Evolutionary conservation across 2,113 vertebrate species (phyloP), one percentile per base, ranked within the genome.

Genomic region (Indicator indicator): DNA sequence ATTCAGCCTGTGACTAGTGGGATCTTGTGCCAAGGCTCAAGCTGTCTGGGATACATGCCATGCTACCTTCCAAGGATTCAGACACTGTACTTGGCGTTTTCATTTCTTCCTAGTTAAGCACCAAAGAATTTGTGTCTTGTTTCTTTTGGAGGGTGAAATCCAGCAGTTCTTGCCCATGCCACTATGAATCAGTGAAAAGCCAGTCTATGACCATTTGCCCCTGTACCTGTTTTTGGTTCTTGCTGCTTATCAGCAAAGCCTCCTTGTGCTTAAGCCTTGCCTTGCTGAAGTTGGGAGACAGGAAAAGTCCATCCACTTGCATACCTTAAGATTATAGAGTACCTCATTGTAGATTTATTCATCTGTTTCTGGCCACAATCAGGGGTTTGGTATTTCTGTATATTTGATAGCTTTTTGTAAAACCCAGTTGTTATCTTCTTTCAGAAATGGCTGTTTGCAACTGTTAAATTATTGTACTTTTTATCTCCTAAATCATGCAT

Each of bases 301-400:
- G 2, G n/a, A 38, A 5, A 36, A 33, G 50, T 82, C 56, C 54
- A 20, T 46, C 42, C 28, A 3, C 64, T 67, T 63, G 32, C 80
- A 58, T 46, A 89, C 58, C 59, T 18, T 72, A 44, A 68, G 36
- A 16, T 74, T 38, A 3, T 9, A 15, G 20, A 69, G 92, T 70
- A 94, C 71, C 95, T 96, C 90, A 54, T 0, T 44, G 70, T 44
- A 54, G 48, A 60, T 26, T 38, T 64, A n/a, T 32, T 62, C 65
- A 30, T 67, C 59, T 86, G 32, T 70, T 89, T 63, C 82, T 88
- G 59, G 50, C 78, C 70, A 80, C 38, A 8, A 2, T 88, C 64
- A 55, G 83, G 69, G 48, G 32, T 94, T 91, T 93, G 81, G 24
- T 79, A 65, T 77, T 72, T 79, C 81, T 83, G 80, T 91, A 16